phyloP scores from a whole-genome alignment of 2,113 vertebrate species.

The Poecile atricapillus region DNA sequence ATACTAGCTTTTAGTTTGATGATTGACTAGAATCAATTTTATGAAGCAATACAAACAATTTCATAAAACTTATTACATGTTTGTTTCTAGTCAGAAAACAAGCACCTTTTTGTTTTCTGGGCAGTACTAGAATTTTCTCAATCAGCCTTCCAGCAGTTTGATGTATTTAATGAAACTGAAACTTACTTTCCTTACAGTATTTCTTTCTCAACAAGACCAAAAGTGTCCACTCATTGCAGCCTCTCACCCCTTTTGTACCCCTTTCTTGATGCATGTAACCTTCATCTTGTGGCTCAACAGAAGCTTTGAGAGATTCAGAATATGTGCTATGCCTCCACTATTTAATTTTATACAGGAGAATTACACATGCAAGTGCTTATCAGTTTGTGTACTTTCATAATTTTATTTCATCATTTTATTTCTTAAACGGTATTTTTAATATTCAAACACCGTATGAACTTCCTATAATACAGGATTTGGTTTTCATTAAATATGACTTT shows the following conservation, averaged over 20 bases:
- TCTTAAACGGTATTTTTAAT: background rate
- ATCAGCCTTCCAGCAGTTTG: background rate
- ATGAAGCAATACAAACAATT: background rate
- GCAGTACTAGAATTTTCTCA: background rate
- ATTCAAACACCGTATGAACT: slow-evolving; percentile 3
- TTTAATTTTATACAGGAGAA: background rate
- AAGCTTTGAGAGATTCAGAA: background rate
- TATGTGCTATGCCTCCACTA: background rate
- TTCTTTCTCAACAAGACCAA: background rate
- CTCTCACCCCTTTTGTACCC: background rate
- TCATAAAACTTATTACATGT: background rate
- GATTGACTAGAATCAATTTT: background rate
- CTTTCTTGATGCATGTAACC: background rate
- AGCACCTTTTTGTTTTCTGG: background rate
- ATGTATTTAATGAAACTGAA: background rate
- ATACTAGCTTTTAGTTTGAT: background rate
- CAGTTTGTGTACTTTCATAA: background rate
- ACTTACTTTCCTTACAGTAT: background rate
- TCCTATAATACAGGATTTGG: background rate
- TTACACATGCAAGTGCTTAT: background rate
- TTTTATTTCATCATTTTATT: background rate
- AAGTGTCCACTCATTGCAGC: background rate
- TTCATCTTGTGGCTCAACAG: background rate
- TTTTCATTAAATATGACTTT: background rate
- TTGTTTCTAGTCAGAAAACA: background rate